These are phyloP conservation scores for Diaphora mendica DNA, from an alignment of 2,888 invertebrate genomes.

Conservation along the genomic window DNA sequence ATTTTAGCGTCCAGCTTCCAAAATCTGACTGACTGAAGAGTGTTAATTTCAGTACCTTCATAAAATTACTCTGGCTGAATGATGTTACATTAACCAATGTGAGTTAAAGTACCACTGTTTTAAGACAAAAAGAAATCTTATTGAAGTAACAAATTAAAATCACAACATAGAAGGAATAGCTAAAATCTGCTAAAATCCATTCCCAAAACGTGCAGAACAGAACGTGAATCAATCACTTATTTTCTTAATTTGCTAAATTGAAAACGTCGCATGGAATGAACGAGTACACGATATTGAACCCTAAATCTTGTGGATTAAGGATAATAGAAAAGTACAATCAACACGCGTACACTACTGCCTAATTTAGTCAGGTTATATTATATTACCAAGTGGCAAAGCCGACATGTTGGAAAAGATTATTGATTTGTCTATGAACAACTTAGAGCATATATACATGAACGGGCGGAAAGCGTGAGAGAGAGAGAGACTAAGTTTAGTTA, in stretches of 20 bases:
- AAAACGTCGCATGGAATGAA: background rate
- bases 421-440: background rate
- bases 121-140: background rate
- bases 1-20: background rate
- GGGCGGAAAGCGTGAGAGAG: too few species aligned
- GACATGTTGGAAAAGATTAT: background rate
- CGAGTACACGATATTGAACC: background rate
- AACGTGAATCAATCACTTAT: background rate
- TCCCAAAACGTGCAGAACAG: background rate
- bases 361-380: conserved; percentile 7
- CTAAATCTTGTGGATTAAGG: background rate
- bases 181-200: background rate
- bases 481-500: too few species aligned
- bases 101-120: background rate
- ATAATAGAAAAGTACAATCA: background rate
- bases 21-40: background rate
- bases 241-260: background rate
- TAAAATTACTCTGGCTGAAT: background rate
- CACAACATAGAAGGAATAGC: background rate
- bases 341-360: background rate
- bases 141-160: background rate
- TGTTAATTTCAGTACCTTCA: background rate
- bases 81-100: background rate
- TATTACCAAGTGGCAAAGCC: background rate
- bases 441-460: too few species aligned